These are phyloP conservation scores for Punctoribates punctum DNA, from an alignment of 2,888 invertebrate genomes.

Conservation along the genomic window DNA sequence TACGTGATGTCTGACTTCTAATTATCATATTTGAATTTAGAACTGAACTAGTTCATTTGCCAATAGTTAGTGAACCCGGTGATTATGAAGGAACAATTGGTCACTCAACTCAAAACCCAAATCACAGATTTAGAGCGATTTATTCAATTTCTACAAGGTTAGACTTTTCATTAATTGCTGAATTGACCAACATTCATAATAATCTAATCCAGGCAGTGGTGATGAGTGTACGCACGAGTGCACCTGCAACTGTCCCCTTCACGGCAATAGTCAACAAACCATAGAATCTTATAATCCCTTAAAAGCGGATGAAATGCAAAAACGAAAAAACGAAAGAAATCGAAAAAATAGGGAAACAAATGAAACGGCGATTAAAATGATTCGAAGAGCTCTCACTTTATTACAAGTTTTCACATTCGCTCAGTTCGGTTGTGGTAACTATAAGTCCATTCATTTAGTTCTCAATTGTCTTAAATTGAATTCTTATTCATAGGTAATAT, in stretches of 20 bases:
- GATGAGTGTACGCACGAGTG: conserved; percentile 49
- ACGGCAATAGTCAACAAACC: conserved; percentile 49
- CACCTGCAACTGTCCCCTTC: conserved; percentile 55
- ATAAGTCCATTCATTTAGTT: background rate
- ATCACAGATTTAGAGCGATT: conserved; percentile 95
- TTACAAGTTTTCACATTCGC: conserved; percentile 88
- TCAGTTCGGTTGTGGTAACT: conserved; percentile 80
- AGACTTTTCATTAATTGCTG: background rate
- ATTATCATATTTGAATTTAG: background rate
- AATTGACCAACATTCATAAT: too few species aligned
- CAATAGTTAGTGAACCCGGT: conserved; percentile 79
- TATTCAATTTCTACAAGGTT: conserved; percentile 84
- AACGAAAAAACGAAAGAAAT: conserved; percentile 25
- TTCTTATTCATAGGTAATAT: background rate
- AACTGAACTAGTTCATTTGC: conserved; percentile 32
- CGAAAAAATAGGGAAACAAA: conserved; percentile 36
- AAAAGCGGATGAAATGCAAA: conserved; percentile 22
- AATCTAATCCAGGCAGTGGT: background rate
- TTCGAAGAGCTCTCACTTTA: conserved; percentile 80
- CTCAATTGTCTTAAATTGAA: background rate
- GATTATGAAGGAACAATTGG: conserved; percentile 93
- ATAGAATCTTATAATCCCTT: conserved; percentile 16
- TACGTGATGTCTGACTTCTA: conserved; percentile 62
- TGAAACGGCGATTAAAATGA: conserved; percentile 63
- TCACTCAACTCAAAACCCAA: conserved; percentile 91